Evolutionary conservation across 2,797 vertebrate species (phyloP).

Genomic region (Mionectes olivaceus): DNA sequence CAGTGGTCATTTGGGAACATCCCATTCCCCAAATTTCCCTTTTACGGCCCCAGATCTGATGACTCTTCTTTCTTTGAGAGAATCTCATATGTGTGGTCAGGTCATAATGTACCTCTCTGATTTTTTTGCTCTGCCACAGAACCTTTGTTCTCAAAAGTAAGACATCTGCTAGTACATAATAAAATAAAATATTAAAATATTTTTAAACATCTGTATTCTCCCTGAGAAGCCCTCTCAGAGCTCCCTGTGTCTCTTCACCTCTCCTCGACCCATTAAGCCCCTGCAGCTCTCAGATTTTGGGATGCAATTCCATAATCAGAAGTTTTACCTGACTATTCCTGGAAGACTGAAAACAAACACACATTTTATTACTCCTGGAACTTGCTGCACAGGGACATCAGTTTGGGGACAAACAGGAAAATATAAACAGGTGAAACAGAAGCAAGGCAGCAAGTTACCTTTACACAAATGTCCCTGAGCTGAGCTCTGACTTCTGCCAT

Average conservation of each 20-base stretch:
- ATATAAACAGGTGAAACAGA: neutral
- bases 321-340: neutral
- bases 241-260: neutral
- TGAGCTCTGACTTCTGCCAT: conserved; percentile 91
- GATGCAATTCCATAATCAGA: neutral
- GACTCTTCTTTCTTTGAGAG: neutral
- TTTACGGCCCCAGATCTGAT: neutral
- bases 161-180: neutral
- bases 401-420: neutral
- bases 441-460: conserved; percentile 79
- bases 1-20: neutral
- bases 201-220: neutral
- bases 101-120: neutral
- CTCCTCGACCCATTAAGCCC: neutral
- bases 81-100: neutral
- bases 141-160: neutral
- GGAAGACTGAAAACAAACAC: neutral
- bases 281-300: neutral
- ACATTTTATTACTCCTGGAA: neutral
- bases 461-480: conserved; percentile 92
- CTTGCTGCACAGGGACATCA: neutral
- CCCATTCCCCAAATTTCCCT: neutral
- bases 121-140: neutral
- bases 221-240: neutral
- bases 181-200: neutral